phyloP scores from a whole-genome alignment of 2,113 vertebrate genomes.

The Nycticebus coucang region DNA sequence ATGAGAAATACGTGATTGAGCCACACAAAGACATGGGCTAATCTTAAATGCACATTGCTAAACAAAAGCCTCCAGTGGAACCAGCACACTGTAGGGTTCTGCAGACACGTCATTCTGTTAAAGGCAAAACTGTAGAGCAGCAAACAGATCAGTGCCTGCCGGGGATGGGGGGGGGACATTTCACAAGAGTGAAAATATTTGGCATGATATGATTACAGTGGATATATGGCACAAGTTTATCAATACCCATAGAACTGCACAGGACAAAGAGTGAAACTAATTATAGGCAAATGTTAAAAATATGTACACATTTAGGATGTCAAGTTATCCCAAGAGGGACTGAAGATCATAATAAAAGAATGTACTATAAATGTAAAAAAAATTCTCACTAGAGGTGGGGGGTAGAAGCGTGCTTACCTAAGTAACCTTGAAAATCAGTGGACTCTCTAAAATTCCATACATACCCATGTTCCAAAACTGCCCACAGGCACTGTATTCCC shows the following conservation, averaged over 20 bases:
- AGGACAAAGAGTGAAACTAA: neutral
- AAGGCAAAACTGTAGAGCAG: neutral
- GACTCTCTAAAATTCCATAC: neutral
- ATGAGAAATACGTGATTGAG: neutral
- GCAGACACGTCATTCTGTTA: neutral
- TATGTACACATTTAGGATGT: neutral
- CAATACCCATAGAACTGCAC: neutral
- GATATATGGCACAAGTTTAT: neutral
- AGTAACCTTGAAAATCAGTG: neutral
- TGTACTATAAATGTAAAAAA: neutral
- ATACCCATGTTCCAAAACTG: neutral
- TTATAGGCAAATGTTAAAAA: neutral
- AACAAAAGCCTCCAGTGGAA: neutral
- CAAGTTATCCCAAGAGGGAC: neutral
- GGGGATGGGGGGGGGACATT: neutral
- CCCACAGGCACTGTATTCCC: neutral
- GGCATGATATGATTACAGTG: neutral
- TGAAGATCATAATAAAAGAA: neutral
- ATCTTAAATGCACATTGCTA: neutral
- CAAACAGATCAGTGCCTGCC: neutral
- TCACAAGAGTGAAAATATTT: neutral
- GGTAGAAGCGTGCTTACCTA: neutral
- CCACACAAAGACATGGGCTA: neutral
- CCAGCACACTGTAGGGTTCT: neutral
- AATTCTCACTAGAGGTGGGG: neutral